These are phyloP conservation scores for Macaria liturata DNA, from an alignment of 2,888 invertebrate species.

Conservation along the genomic window DNA sequence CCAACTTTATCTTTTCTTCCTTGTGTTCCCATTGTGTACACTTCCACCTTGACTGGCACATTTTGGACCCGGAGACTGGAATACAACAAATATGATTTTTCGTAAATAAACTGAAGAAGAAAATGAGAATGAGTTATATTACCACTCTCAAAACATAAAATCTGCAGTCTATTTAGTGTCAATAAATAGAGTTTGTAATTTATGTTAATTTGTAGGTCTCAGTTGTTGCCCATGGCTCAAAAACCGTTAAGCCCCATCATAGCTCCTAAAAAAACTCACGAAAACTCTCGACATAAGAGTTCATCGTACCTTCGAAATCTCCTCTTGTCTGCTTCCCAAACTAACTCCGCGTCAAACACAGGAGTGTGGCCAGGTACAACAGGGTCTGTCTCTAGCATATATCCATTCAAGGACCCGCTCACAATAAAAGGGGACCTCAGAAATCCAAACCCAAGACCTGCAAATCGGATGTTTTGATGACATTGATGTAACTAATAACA, in stretches of 20 bases:
- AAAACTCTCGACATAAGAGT: no score
- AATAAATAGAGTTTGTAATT: no score
- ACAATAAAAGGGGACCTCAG: slow-evolving; percentile 80
- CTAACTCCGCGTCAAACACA: slow-evolving; percentile 87
- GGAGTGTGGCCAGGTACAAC: slow-evolving; percentile 83
- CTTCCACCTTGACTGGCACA: slow-evolving; percentile 89
- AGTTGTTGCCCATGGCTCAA: no score
- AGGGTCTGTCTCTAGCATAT: slow-evolving; percentile 87
- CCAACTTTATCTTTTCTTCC: slow-evolving; percentile 86
- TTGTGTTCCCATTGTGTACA: slow-evolving; percentile 80
- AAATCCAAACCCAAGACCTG: slow-evolving; percentile 84
- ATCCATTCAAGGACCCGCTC: slow-evolving; percentile 85
- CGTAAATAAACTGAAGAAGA: no score
- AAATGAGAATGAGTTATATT: no score
- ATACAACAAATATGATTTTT: slow-evolving; percentile 33
- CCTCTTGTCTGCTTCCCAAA: slow-evolving; percentile 91
- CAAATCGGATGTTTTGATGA: slow-evolving; percentile 27
- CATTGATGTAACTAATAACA: slow-evolving; percentile 34
- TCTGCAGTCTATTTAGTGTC: no score
- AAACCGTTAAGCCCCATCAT: no score
- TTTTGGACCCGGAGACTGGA: slow-evolving; percentile 88
- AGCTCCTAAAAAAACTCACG: no score
- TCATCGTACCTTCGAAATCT: slow-evolving; percentile 84
- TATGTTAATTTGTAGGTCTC: no score
- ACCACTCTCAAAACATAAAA: no score